Conservation (phyloP, 2,113 vertebrate species). For the Tragelaphus scriptus region DNA sequence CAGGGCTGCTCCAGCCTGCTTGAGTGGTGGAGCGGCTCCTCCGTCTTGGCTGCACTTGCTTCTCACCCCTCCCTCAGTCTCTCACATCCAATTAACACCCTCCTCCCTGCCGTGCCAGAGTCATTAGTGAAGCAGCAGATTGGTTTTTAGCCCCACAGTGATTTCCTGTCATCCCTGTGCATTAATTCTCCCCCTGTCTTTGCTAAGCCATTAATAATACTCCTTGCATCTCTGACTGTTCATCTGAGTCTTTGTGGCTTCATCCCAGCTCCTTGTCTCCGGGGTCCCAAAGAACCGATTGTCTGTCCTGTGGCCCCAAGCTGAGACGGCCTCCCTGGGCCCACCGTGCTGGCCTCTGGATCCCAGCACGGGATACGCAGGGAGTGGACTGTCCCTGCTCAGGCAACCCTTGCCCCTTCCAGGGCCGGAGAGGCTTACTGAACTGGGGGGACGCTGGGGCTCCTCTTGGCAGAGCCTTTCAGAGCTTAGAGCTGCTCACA, state of each 20-base stretch:
- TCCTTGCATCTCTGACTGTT: neutral
- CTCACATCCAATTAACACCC: constrained; percentile 37
- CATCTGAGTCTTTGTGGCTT: constrained; percentile 15
- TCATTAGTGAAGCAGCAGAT: constrained; percentile 38
- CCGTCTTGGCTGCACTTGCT: neutral
- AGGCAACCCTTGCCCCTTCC: neutral
- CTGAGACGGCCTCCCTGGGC: neutral
- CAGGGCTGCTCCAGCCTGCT: neutral
- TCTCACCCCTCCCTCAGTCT: neutral
- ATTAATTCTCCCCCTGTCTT: constrained; percentile 39
- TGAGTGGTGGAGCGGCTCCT: neutral
- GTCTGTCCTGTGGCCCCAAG: neutral
- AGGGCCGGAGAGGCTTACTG: neutral
- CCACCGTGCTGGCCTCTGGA: neutral
- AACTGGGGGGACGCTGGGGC: neutral
- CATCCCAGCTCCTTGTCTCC: neutral
- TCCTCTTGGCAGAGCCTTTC: neutral
- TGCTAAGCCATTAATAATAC: constrained; percentile 45
- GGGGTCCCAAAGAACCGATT: neutral
- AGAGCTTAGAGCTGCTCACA: neutral
- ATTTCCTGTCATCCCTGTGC: constrained; percentile 50
- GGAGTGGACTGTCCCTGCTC: neutral
- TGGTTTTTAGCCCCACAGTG: constrained; percentile 35
- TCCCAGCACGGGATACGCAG: neutral
- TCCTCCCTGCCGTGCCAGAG: neutral